Evolutionary conservation across 2,797 vertebrate genomes (phyloP).

Genomic region (Euphonia xanthogaster): DNA sequence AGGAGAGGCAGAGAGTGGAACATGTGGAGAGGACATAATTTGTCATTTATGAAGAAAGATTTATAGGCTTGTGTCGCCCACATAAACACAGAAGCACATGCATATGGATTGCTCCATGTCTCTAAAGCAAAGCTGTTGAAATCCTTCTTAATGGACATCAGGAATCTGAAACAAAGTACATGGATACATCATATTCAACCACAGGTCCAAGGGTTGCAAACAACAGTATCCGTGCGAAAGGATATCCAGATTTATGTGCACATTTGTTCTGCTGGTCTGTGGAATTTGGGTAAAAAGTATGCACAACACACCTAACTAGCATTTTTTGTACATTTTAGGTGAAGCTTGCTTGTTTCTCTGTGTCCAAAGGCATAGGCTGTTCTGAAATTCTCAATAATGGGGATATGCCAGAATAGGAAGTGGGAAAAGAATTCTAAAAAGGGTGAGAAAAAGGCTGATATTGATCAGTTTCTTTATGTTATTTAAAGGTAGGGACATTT

Average conservation of each 20-base stretch:
- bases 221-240: background rate
- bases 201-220: background rate
- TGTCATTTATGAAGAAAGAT: conserved; percentile 26
- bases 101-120: background rate
- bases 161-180: background rate
- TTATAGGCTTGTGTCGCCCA: background rate
- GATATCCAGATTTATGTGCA: accelerated
- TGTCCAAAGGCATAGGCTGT: background rate
- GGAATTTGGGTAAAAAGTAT: background rate
- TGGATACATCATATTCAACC: background rate
- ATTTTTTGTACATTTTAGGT: background rate
- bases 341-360: background rate
- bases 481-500: background rate
- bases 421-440: background rate
- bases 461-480: background rate
- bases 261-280: accelerated
- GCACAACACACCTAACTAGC: background rate
- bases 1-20: background rate
- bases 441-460: background rate
- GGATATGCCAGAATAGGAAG: background rate
- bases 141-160: background rate
- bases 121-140: background rate
- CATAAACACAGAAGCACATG: background rate
- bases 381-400: background rate
- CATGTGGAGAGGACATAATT: background rate